These are phyloP conservation scores for Dicyrtoma fusca DNA, from an alignment of 2,888 invertebrate species.

Conservation along the genomic window DNA sequence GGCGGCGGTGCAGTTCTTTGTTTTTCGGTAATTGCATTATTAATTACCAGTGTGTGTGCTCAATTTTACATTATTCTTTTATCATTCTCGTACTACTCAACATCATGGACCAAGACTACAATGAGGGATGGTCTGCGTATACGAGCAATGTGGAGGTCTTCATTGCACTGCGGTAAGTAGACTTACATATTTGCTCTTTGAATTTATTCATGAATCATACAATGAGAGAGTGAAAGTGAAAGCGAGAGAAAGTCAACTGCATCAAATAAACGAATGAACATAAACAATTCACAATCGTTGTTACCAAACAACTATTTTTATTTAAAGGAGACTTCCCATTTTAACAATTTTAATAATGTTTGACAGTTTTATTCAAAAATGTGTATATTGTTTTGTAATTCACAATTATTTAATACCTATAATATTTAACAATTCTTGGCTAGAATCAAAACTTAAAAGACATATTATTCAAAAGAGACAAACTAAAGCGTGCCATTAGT, in stretches of 20 bases:
- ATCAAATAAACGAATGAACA: not conserved
- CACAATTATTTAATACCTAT: no score
- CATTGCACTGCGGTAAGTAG: slow-evolving; percentile 47
- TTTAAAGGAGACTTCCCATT: not conserved
- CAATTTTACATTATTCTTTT: not conserved
- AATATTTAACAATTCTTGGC: no score
- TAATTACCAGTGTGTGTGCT: no score
- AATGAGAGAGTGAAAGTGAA: not conserved
- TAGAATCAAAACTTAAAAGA: no score
- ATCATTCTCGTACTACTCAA: not conserved
- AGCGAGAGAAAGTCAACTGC: not conserved
- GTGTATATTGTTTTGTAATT: no score
- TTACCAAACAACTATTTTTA: no score
- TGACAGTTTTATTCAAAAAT: not conserved
- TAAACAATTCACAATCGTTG: no score
- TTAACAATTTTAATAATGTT: no score
- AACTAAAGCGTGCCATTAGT: no score
- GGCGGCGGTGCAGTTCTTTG: no score
- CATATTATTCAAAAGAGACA: no score
- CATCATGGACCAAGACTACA: slow-evolving; percentile 27
- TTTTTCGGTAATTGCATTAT: no score
- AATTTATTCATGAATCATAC: not conserved
- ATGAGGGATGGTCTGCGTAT: slow-evolving; percentile 38
- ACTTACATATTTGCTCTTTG: not conserved
- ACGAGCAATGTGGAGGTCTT: slow-evolving; percentile 44